phyloP scores from a whole-genome alignment of 2,113 vertebrate genomes.

The Gallinago paraguaiae region DNA sequence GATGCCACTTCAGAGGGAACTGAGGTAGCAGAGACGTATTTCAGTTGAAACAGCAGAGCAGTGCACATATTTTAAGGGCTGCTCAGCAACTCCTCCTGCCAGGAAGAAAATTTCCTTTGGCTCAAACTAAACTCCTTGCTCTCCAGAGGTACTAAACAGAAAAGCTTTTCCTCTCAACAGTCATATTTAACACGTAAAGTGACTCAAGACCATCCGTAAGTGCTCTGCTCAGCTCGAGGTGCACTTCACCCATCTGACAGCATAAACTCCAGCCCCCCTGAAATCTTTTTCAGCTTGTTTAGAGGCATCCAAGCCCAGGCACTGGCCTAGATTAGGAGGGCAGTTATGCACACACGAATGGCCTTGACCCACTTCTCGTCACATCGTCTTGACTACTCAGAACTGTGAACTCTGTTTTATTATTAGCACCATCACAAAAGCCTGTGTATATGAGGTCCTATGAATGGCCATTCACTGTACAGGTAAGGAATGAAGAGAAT shows the following conservation, averaged over 20 bases:
- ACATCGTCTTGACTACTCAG: not conserved
- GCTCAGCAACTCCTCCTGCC: not conserved
- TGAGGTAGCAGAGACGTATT: not conserved
- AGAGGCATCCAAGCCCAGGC: not conserved
- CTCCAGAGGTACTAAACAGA: not conserved
- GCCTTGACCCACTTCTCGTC: constrained; percentile 31
- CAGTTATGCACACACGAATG: constrained; percentile 28
- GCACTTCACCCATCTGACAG: not conserved
- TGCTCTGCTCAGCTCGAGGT: not conserved
- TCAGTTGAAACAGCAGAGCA: not conserved
- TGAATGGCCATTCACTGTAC: constrained; percentile 33
- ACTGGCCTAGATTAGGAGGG: constrained; percentile 20
- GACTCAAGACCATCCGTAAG: not conserved
- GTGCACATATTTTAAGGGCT: not conserved
- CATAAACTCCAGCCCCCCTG: not conserved
- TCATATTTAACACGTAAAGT: not conserved
- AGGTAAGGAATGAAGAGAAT: constrained; percentile 11
- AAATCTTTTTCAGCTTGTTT: constrained; percentile 12
- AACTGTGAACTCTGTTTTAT: constrained; percentile 36
- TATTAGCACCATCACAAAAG: constrained; percentile 45
- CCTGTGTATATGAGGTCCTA: not conserved
- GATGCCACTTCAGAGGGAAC: not conserved
- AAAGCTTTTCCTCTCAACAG: not conserved
- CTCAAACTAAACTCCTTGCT: not conserved
- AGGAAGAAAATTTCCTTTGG: not conserved